phyloP scores from a whole-genome alignment of 2,113 vertebrate species.

The Nothoprocta pentlandii region DNA sequence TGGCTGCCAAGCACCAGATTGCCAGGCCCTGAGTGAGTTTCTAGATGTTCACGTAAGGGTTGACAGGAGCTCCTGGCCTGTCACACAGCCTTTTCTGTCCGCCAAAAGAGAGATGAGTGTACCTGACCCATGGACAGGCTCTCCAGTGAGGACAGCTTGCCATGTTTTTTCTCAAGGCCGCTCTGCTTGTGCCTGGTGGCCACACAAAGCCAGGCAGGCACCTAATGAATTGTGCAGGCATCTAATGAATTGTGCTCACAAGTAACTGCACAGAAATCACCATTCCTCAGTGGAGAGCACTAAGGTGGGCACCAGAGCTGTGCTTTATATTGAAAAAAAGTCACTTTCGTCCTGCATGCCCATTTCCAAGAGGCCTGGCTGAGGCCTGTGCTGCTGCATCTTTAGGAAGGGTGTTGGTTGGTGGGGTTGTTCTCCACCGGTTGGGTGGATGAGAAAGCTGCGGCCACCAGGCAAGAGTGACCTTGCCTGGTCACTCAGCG shows the following conservation, averaged over 20 bases:
- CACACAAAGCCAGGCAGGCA: background rate
- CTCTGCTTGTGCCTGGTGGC: background rate
- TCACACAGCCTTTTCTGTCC: background rate
- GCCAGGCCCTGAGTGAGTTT: rapidly evolving
- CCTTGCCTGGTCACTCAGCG: background rate
- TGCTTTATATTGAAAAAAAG: background rate
- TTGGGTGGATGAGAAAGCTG: background rate
- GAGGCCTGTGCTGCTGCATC: too few relatives aligned
- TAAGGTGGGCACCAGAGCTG: background rate
- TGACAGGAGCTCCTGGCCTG: background rate
- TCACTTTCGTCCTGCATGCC: background rate
- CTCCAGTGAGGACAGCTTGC: background rate
- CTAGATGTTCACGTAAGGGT: rapidly evolving
- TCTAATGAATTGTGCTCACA: rapidly evolving
- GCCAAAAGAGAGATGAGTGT: background rate
- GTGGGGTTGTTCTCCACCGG: background rate
- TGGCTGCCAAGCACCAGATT: rapidly evolving
- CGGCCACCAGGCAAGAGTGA: background rate
- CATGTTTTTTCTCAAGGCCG: background rate
- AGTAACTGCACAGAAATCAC: rapidly evolving
- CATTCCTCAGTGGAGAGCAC: rapidly evolving
- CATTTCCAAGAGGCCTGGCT: background rate
- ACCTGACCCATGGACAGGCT: background rate
- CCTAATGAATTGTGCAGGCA: too few relatives aligned
- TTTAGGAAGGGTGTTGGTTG: too few relatives aligned